A percentile compares a stretch with the other conserved stretches of the same genome.
Evolutionary conservation across 2,113 vertebrate species (phyloP).

Genomic region (Rhynchopsitta pachyrhyncha): DNA sequence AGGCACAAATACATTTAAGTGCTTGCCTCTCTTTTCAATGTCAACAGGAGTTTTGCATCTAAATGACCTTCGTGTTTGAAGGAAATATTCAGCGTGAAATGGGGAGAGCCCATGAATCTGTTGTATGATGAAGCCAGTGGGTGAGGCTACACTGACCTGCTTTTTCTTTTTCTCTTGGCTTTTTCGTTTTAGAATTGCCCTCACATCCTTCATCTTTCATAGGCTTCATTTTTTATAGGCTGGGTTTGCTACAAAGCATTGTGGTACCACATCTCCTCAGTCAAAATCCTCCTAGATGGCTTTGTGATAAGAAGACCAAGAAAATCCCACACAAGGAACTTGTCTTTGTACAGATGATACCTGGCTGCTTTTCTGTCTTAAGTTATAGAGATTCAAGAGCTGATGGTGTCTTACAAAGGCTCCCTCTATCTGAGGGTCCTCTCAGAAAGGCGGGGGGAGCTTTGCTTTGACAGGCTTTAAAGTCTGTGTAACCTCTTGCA

Average conservation of each 20-base stretch:
- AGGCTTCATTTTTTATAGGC: neutral
- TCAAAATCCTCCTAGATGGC: constrained; percentile 1
- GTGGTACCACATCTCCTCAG: neutral
- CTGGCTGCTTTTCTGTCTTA: constrained; percentile 14
- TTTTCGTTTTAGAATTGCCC: neutral
- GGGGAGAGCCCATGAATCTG: neutral
- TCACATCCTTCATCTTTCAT: neutral
- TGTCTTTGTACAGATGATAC: constrained; percentile 38
- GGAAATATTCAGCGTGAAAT: neutral
- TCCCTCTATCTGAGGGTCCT: constrained; percentile 24
- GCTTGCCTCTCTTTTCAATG: constrained; percentile 17
- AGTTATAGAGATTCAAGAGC: constrained; percentile 30
- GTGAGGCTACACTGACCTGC: neutral
- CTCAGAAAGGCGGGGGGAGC: neutral
- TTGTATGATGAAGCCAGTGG: neutral
- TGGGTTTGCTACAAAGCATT: neutral
- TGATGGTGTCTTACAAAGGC: constrained; percentile 47
- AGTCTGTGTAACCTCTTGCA: constrained; percentile 14
- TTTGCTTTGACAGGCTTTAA: constrained; percentile 39
- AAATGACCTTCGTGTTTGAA: neutral
- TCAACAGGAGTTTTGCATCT: neutral
- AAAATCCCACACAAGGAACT: constrained; percentile 37
- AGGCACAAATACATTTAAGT: neutral
- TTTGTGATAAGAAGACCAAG: constrained; percentile 43
- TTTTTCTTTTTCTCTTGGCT: neutral